These are phyloP conservation scores for Perca schrenkii DNA, from an alignment of 2,113 vertebrate species.

Conservation along the genomic window DNA sequence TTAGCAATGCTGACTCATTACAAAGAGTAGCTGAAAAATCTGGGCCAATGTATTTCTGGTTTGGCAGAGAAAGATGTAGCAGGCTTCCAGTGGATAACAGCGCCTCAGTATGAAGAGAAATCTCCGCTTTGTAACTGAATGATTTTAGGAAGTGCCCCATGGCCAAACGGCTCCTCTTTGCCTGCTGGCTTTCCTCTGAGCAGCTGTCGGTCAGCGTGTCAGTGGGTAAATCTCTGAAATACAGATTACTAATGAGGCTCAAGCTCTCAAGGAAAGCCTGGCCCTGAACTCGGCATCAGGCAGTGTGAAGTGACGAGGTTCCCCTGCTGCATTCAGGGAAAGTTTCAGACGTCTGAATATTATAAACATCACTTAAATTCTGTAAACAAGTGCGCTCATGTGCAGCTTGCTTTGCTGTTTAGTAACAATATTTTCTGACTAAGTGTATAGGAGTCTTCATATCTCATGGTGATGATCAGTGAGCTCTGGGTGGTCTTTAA, in stretches of 20 bases:
- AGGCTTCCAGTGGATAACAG: conserved; percentile 37
- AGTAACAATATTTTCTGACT: background rate
- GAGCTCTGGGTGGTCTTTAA: conserved; percentile 20
- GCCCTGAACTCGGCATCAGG: conserved; percentile 58
- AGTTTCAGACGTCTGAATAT: conserved; percentile 15
- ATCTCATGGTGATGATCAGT: background rate
- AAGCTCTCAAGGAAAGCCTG: conserved; percentile 61
- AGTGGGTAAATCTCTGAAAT: conserved; percentile 70
- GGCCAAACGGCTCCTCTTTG: conserved; percentile 36
- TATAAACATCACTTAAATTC: background rate
- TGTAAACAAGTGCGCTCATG: background rate
- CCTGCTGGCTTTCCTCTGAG: conserved; percentile 71
- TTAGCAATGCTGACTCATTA: conserved; percentile 70
- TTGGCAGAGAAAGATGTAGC: conserved; percentile 52
- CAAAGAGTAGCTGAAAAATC: conserved; percentile 57
- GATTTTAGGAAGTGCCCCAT: conserved; percentile 66
- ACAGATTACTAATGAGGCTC: conserved; percentile 65
- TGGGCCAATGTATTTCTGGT: conserved; percentile 60
- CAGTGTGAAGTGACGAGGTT: conserved; percentile 60
- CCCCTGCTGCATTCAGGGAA: conserved; percentile 49
- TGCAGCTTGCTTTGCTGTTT: conserved; percentile 2
- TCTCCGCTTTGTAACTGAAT: conserved; percentile 50
- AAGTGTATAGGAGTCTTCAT: background rate
- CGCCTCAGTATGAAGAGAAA: conserved; percentile 41
- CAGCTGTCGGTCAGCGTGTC: conserved; percentile 77